Percentiles rank a stretch among this genome's conserved stretches.
These are phyloP conservation scores for Platyrinchus mystaceus DNA, from an alignment of 2,797 vertebrate species.

Conservation along the genomic window DNA sequence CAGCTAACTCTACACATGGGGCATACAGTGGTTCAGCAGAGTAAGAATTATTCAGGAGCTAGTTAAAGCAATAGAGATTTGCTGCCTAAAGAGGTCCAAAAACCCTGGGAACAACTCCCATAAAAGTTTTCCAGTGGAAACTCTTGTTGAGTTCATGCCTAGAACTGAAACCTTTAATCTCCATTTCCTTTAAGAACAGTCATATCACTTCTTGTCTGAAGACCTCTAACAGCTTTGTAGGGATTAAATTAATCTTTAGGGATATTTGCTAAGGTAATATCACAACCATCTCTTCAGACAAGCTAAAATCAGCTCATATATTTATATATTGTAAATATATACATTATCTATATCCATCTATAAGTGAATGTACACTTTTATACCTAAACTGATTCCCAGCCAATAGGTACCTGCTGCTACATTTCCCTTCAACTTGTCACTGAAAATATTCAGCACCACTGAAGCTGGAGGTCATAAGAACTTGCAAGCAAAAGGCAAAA, in stretches of 20 bases:
- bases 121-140: background rate
- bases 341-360: background rate
- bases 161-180: background rate
- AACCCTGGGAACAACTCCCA: background rate
- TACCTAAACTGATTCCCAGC: fast-evolving
- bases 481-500: background rate
- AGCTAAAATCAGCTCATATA: background rate
- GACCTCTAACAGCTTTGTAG: background rate
- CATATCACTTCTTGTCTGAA: background rate
- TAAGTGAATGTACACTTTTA: fast-evolving
- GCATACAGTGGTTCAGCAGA: background rate
- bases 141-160: background rate
- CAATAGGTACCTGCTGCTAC: background rate
- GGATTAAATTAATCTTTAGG: background rate
- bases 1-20: background rate
- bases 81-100: background rate
- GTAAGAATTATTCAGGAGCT: background rate
- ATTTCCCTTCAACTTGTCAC: background rate
- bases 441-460: background rate
- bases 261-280: background rate
- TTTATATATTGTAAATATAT: background rate
- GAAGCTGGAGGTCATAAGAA: background rate
- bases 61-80: background rate
- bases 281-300: background rate
- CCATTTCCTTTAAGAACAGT: background rate